Base-by-base conservation (phyloP, 2,888 invertebrate genomes). In the Eudasyphora cyanicolor region DNA sequence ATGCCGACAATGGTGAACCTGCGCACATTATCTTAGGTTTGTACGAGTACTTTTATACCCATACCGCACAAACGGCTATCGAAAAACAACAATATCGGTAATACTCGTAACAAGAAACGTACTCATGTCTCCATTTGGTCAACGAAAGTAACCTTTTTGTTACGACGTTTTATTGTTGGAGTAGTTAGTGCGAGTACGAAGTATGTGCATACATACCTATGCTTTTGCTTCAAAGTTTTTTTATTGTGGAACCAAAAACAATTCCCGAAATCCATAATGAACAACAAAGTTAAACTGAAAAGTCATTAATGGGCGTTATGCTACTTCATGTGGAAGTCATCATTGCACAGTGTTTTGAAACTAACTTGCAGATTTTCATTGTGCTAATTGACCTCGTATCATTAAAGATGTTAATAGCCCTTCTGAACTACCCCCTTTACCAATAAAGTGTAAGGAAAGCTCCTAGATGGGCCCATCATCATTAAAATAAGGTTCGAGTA, bases 1-100 rank as follows among this genome's bases (percentile, higher is more conserved):
- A 19, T 35, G 81, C 84, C 84, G 84, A 75, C 83, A 77, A 77
- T 54, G 8, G 14, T 29, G n/a, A 60, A 60, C 14, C 2, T 57
- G n/a, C 45, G 60, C 2, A 32, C 60, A 49, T n/a, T 8, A 49
- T 4, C 49, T n/a, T 49, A 49, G 3, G 19, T 19, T 19, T 49
- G 8, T n/a, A 2, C 49, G 19, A n/a, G 49, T 49, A 49, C n/a
- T 49, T 17, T n/a, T 49, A 10, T 5, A 8, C 17, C 17, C 49
- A 12, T 14, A 38, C 38, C n/a, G n/a, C n/a, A n/a, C n/a, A n/a
- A n/a, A n/a, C n/a, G n/a, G n/a, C n/a, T n/a, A n/a, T n/a, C n/a
- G n/a, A n/a, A n/a, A n/a, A n/a, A 38, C 24, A 27, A 14, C 57
- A 29, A 29, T 29, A 32, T 60, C 45, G n/a, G 45, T 24, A 60